Evolutionary conservation across 2,113 vertebrate species (phyloP).

Genomic region (Notechis scutatus): DNA sequence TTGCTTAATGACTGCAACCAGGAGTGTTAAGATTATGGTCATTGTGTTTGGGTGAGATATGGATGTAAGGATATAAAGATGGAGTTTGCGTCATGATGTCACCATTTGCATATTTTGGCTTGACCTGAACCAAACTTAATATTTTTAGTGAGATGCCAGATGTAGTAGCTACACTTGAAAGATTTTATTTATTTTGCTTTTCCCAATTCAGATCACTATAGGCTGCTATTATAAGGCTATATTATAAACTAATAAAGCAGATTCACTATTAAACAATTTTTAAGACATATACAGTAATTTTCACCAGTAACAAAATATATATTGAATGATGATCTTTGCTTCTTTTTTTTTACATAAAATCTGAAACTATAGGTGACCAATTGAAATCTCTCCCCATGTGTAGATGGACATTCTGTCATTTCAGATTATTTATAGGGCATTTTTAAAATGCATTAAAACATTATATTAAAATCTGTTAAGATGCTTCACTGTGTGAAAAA

Average conservation of each 20-base stretch:
- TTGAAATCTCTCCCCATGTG: neutral
- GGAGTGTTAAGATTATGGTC: neutral
- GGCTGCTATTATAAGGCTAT: neutral
- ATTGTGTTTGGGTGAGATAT: neutral
- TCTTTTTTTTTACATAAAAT: neutral
- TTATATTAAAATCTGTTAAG: neutral
- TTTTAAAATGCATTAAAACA: neutral
- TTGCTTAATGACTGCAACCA: neutral
- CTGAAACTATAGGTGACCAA: neutral
- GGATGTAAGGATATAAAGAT: neutral
- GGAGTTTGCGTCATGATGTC: neutral
- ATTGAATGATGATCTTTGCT: neutral
- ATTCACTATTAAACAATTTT: neutral
- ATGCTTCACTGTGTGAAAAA: neutral
- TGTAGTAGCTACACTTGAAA: neutral
- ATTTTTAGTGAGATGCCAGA: neutral
- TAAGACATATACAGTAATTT: neutral
- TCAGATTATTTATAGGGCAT: neutral
- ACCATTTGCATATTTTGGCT: neutral
- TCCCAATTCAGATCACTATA: neutral
- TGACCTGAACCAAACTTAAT: neutral
- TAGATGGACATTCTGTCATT: neutral
- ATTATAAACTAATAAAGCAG: neutral
- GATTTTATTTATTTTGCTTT: neutral
- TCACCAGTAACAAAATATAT: neutral